These are phyloP conservation scores for Leptopilina boulardi DNA, from an alignment of 1,140 invertebrate genomes.

Conservation along the genomic window DNA sequence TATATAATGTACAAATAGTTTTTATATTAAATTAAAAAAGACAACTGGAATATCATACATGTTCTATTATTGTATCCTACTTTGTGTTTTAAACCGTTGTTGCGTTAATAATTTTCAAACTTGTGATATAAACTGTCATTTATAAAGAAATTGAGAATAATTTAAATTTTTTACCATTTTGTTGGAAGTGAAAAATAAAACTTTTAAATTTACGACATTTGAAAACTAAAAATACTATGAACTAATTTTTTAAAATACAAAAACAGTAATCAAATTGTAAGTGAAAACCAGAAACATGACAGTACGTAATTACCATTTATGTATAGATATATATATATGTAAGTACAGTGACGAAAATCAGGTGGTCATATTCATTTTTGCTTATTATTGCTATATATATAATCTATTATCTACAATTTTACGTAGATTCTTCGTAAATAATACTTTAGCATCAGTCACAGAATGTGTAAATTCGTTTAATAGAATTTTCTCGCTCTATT, in stretches of 20 bases:
- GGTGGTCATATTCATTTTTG: no score
- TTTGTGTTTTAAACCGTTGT: neutral
- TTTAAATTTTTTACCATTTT: no score
- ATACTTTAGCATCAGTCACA: slow-evolving; percentile 27
- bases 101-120: neutral
- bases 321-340: no score
- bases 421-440: neutral
- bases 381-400: neutral
- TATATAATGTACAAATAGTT: slow-evolving; percentile 30
- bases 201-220: no score
- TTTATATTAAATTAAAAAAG: neutral
- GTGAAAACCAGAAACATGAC: no score
- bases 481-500: neutral
- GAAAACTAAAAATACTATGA: no score
- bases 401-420: neutral
- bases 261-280: no score
- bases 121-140: neutral
- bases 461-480: slow-evolving; percentile 17
- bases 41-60: neutral
- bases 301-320: no score
- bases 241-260: no score
- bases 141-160: no score
- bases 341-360: no score
- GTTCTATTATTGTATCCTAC: slow-evolving; percentile 1
- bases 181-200: no score